Evolutionary conservation across 2,113 vertebrate species (phyloP).

Genomic region (Tetrao urogallus): DNA sequence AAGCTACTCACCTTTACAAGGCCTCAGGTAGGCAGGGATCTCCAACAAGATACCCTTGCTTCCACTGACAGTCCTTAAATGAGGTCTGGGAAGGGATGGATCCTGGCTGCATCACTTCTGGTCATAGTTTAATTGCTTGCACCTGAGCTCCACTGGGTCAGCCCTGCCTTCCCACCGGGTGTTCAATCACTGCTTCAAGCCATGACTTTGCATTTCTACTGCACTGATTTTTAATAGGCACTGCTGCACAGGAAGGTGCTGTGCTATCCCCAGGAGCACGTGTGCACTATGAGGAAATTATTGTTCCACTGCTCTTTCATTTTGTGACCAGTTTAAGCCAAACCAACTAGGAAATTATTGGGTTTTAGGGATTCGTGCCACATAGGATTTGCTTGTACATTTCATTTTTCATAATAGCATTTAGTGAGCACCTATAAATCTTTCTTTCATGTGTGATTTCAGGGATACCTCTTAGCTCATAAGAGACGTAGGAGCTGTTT

Average conservation of each 20-base stretch:
- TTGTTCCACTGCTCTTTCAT: not conserved
- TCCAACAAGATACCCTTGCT: too few species aligned
- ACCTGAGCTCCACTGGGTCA: too few species aligned
- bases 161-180: too few species aligned
- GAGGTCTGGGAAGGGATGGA: too few species aligned
- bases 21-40: too few species aligned
- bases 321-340: not conserved
- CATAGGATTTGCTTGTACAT: not conserved
- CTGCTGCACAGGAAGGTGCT: not conserved
- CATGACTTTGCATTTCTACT: too few species aligned
- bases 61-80: too few species aligned
- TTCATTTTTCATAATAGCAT: not conserved
- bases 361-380: not conserved
- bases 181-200: too few species aligned
- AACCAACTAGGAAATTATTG: not conserved
- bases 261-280: fast-evolving
- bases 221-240: not conserved
- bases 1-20: too few species aligned
- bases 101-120: too few species aligned
- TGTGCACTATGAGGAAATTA: not conserved
- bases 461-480: not conserved
- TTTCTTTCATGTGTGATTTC: not conserved
- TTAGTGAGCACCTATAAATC: not conserved
- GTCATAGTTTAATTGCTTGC: too few species aligned
- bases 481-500: not conserved